phyloP scores from a whole-genome alignment of 2,797 vertebrate species.

The Bufotes viridis region DNA sequence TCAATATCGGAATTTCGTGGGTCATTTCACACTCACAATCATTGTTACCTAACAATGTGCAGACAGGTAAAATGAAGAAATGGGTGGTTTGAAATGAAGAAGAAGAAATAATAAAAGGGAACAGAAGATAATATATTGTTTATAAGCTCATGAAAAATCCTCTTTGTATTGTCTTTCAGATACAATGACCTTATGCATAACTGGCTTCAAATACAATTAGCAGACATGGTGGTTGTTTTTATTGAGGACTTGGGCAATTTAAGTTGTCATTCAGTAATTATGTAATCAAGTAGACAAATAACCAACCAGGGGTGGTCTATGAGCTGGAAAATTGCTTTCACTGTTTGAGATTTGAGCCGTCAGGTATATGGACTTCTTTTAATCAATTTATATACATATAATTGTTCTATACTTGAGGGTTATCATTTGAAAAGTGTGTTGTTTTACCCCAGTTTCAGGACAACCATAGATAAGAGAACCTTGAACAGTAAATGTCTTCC shows the following conservation, averaged over 20 bases:
- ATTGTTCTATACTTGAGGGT: background rate
- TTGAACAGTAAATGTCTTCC: background rate
- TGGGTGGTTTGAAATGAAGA: background rate
- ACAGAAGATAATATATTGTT: background rate
- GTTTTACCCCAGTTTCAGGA: background rate
- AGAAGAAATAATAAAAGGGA: background rate
- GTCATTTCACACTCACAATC: background rate
- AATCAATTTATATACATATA: background rate
- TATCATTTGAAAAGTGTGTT: background rate
- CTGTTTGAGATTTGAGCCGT: background rate
- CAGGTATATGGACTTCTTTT: background rate
- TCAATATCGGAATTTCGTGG: constrained; percentile 4
- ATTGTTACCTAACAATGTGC: background rate
- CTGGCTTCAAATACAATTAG: constrained; percentile 63
- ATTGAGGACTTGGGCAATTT: constrained; percentile 69
- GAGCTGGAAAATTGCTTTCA: constrained; percentile 30
- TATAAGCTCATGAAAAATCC: background rate
- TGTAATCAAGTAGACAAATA: constrained; percentile 76
- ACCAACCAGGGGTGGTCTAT: constrained; percentile 76
- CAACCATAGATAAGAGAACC: background rate
- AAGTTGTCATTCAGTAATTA: constrained; percentile 71
- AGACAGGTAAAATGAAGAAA: background rate
- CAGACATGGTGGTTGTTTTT: constrained; percentile 71
- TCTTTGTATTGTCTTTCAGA: constrained; percentile 66
- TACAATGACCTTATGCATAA: constrained; percentile 63